Evolutionary conservation across 2,113 vertebrate genomes (phyloP), one percentile per base, ranked within the genome.

Genomic region (Vireo altiloquus): DNA sequence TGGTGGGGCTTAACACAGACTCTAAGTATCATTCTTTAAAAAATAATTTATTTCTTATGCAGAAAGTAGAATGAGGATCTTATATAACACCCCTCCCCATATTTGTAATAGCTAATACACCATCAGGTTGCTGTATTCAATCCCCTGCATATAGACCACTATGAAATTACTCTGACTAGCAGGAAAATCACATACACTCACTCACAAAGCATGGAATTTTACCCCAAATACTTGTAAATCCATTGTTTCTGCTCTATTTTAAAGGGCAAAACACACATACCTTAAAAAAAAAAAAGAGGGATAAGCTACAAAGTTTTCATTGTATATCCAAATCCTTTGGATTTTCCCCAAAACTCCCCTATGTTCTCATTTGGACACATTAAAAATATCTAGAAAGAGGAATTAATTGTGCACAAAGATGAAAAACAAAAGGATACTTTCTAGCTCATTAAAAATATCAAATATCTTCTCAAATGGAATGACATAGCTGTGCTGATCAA

Each of bases 11-110:
- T 39, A 78, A 60, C 14, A 82, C 22, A 53, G 24, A 74, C 25
- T 83, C 9, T 19, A 88, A 84, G 37, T n/a, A 68, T 1, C 0
- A 2, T 64, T 90, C 10, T 47, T 70, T 52, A 4, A 57, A 89
- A 85, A 91, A 57, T 52, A 49, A 52, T 94, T 82, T 96, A 91
- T 94, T 95, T 11, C 15, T 76, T 40, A 56, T 8, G 18, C 92
- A 91, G 46, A 89, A 90, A 88, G 13, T 24, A 82, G 33, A 91
- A 83, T 0, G 2, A 83, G 9, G 22, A 35, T 78, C 39, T 71
- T 87, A 17, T 21, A 68, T 56, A 23, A 30, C 8, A 14, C 40
- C 13, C 40, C 11, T 5, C 12, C 40, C 27, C 1, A 0, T 7
- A 69, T 60, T 64, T 2, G 0, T 15, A 63, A 20, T 9, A 60